phyloP scores from a whole-genome alignment of 2,888 invertebrate species.

The Tanytarsus gracilentus region DNA sequence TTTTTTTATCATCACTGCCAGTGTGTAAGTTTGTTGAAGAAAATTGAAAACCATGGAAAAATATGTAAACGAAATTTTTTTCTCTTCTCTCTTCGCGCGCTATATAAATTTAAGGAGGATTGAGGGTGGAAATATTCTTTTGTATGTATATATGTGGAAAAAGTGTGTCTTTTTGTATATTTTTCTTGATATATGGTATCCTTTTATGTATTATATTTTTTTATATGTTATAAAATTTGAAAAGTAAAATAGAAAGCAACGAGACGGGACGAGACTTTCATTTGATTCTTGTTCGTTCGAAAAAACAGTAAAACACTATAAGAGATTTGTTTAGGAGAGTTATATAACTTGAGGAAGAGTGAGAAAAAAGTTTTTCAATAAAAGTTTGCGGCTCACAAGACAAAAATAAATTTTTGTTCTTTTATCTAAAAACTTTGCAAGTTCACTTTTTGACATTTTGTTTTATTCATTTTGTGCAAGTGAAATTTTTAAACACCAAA shows the following conservation, averaged over 20 bases:
- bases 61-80: constrained; percentile 27
- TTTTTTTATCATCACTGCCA: background rate
- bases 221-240: constrained; percentile 13
- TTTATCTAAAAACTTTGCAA: no score
- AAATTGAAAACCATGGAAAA: constrained; percentile 15
- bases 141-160: constrained; percentile 5
- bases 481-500: no score
- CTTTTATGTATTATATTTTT: constrained; percentile 19
- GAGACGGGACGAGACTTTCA: constrained; percentile 19
- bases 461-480: no score
- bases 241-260: constrained; percentile 15
- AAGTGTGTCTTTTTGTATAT: constrained; percentile 27
- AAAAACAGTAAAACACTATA: constrained; percentile 4
- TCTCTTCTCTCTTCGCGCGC: background rate
- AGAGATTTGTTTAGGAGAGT: background rate
- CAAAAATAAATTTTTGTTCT: no score
- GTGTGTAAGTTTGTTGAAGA: constrained; percentile 16
- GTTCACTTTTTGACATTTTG: no score
- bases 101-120: constrained; percentile 20
- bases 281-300: constrained; percentile 15
- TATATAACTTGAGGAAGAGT: no score
- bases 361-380: no score
- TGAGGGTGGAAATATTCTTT: constrained; percentile 25
- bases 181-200: background rate
- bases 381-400: no score